These are phyloP conservation scores for Nematolebias whitei DNA, from an alignment of 2,113 vertebrate species.

Conservation along the genomic window DNA sequence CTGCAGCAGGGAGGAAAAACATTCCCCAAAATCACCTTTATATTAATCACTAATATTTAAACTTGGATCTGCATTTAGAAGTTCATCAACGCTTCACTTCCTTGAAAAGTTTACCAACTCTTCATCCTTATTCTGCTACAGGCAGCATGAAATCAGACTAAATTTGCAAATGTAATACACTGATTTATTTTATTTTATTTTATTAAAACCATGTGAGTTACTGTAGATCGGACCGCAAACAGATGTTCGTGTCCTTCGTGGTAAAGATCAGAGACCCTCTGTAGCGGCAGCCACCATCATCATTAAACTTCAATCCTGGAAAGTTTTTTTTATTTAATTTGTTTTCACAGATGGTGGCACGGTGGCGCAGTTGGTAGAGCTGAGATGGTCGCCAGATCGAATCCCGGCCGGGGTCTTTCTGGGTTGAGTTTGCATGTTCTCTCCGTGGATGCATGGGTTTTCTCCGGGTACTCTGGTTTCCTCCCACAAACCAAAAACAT, in stretches of 20 bases:
- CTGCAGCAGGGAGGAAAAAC: not conserved
- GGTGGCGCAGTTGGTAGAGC: too few species aligned
- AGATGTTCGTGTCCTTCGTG: not conserved
- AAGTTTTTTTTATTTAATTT: not conserved
- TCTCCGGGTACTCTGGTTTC: too few species aligned
- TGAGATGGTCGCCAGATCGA: too few species aligned
- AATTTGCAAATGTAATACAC: not conserved
- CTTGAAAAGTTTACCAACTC: not conserved
- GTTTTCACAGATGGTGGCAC: too few species aligned
- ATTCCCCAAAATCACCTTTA: too few species aligned
- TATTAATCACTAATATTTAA: too few species aligned
- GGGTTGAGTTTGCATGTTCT: too few species aligned
- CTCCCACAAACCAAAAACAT: too few species aligned
- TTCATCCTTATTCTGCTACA: not conserved
- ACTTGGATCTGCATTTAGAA: not conserved
- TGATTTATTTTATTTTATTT: too few species aligned
- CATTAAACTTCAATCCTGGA: not conserved
- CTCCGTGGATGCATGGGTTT: too few species aligned
- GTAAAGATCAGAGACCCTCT: not conserved
- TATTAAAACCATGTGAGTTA: slow-evolving; percentile 6
- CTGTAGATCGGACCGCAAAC: not conserved
- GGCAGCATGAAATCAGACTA: not conserved
- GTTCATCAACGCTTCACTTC: not conserved
- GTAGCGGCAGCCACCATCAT: too few species aligned
- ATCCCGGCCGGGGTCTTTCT: too few species aligned